Conservation (phyloP, 2,797 vertebrate genomes). For the Mormyrus proboscirostris region DNA sequence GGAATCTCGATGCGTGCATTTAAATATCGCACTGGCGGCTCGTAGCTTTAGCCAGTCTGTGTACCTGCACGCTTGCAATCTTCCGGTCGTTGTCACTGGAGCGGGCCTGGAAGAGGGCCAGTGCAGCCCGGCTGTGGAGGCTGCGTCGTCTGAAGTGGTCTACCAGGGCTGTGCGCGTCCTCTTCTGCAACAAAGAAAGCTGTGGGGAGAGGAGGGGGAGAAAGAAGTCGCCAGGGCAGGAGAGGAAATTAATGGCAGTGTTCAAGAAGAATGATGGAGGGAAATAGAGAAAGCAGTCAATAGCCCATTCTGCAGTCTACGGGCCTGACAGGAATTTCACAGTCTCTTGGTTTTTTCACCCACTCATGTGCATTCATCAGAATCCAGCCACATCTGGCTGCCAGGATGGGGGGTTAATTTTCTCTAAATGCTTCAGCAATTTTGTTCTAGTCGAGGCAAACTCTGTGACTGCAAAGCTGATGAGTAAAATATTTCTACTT, state of each 20-base stretch:
- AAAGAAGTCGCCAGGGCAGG: slow-evolving; percentile 88
- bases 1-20: slow-evolving; percentile 31
- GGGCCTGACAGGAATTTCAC: slow-evolving; percentile 99
- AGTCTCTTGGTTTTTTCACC: slow-evolving; percentile 99
- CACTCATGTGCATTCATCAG: slow-evolving; percentile 99
- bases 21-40: not conserved
- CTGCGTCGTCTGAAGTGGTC: slow-evolving; percentile 71
- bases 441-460: slow-evolving; percentile 99
- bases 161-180: slow-evolving; percentile 70
- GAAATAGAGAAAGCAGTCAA: slow-evolving; percentile 99
- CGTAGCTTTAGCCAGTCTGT: slow-evolving; percentile 55
- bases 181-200: slow-evolving; percentile 82
- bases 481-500: slow-evolving; percentile 99
- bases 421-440: slow-evolving; percentile 99
- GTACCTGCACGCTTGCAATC: slow-evolving; percentile 96
- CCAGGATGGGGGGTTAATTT: slow-evolving; percentile 99
- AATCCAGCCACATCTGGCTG: slow-evolving; percentile 99
- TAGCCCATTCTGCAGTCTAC: slow-evolving; percentile 98
- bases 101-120: slow-evolving; percentile 82
- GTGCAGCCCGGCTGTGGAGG: slow-evolving; percentile 75
- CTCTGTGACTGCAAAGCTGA: slow-evolving; percentile 99
- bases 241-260: slow-evolving; percentile 99
- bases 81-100: slow-evolving; percentile 86
- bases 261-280: slow-evolving; percentile 99
- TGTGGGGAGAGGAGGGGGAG: slow-evolving; percentile 59